Evolutionary conservation across 2,888 invertebrate genomes (phyloP), one percentile per base, ranked within the genome.

Genomic region (Glyphotaelius pellucidus): DNA sequence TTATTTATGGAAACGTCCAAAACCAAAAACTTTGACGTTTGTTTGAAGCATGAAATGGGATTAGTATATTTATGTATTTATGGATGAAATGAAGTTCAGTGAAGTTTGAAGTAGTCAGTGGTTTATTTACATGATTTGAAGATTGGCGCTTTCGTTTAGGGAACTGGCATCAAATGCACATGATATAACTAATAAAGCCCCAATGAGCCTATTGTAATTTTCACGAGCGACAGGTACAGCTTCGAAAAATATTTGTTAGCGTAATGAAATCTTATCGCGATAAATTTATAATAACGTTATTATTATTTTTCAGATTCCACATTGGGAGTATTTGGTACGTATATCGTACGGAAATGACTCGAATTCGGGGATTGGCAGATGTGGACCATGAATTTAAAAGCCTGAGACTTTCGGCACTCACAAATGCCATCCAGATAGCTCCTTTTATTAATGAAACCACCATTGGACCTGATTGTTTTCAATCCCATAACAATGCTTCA

Each of bases 381-480:
- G 67, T 93, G 38, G 93, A 92, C 52, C 90, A 90, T n/a, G 93
- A 93, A 80, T 95, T 97, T 94, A 96, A 96, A 91, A 95, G 95
- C 94, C 94, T 97, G 87, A 96, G 97, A 94, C 95, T 97, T 92
- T 96, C 97, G 4, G 97, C 97, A 9, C 94, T 97, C 38, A 96
- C 95, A 80, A 97, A 97, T 94, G 96, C 96, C 5, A 96, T 96
- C 31, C 95, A 95, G 94, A 95, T 97, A 42, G 96, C 96, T 92
- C 95, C 95, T 3, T 94, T 94, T 79, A 95, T 97, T 1, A 95
- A 95, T 93, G 95, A 96, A 94, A 96, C 96, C 1, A 97, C 97
- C 0, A 95, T 96, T 91, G 96, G 96, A 1, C 96, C 96, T 1
- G 95, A 88, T 47, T 79, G 84, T 81, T 31, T 88, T 89, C 31